Conservation (phyloP, 2,797 vertebrate genomes). For the Macropodus opercularis region DNA sequence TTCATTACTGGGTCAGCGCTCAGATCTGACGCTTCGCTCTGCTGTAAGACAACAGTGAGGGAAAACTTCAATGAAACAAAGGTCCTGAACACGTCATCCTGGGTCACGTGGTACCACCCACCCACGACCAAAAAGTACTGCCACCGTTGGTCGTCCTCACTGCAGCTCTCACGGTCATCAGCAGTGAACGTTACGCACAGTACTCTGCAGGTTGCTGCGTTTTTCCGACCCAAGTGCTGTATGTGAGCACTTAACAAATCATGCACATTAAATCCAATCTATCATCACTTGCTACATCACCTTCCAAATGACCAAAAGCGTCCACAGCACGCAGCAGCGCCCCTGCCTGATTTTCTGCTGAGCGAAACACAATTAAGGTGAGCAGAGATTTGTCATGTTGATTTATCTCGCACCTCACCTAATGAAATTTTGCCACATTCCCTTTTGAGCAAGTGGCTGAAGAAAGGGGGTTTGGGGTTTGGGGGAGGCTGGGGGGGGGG, state of each 20-base stretch:
- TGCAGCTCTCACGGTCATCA: too few relatives aligned
- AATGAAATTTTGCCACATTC: slow-evolving; percentile 76
- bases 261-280: slow-evolving; percentile 2
- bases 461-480: background rate
- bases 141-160: too few relatives aligned
- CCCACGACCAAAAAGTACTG: too few relatives aligned
- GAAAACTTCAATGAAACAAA: slow-evolving; percentile 4
- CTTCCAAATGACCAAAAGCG: slow-evolving; percentile 37
- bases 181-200: too few relatives aligned
- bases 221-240: background rate
- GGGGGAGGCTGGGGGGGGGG: too few relatives aligned
- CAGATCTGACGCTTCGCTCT: slow-evolving; percentile 27
- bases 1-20: slow-evolving; percentile 58
- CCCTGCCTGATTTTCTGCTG: slow-evolving; percentile 60
- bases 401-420: slow-evolving; percentile 72
- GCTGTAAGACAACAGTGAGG: slow-evolving; percentile 1
- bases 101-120: too few relatives aligned
- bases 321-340: slow-evolving; percentile 42
- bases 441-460: slow-evolving; percentile 52
- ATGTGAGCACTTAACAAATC: slow-evolving; percentile 7
- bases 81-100: background rate
- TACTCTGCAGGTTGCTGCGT: too few relatives aligned
- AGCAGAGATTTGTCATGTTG: slow-evolving; percentile 74
- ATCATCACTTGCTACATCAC: slow-evolving; percentile 12
- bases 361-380: slow-evolving; percentile 75